Evolutionary conservation across 2,113 vertebrate species (phyloP), one percentile per base, ranked within the genome.

Genomic region (Apeltes quadracus): DNA sequence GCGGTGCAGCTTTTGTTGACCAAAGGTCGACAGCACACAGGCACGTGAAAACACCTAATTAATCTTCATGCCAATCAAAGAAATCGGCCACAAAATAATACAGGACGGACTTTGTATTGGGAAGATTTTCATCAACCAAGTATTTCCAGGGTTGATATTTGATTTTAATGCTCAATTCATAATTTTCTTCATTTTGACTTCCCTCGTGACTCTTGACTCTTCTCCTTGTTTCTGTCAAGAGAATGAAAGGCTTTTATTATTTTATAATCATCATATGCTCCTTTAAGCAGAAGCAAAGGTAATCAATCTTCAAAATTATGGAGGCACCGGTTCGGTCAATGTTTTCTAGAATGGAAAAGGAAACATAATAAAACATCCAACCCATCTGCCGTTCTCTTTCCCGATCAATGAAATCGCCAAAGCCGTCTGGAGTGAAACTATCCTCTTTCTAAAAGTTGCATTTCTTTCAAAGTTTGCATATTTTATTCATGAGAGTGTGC

Each of bases 401-500:
- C 12, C 41, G 22, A 7, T 8, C 41, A 39, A 39, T 50, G 6
- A 39, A 48, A n/a, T 22, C 4, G n/a, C 27, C n/a, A 56, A n/a
- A 65, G n/a, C 16, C 23, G 4, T 16, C 41, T 29, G 5, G 5
- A 65, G 32, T 39, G 32, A 15, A 22, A 16, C 34, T 1, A 7
- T 23, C 8, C 0, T 41, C 27, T 22, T 20, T 3, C 16, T n/a
- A n/a, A n/a, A n/a, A n/a, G 29, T 32, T 44, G 8, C 16, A 27
- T n/a, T n/a, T 62, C 14, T 14, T 10, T 55, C 32, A 18, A 20
- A 36, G 53, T 34, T 27, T 53, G 13, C 4, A 65, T 62, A 3
- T 84, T 61, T 62, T 57, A 77, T 80, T 74, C 73, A 76, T 43
- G 50, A 32, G 23, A 23, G 27, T 56, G 39, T 38, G 14, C 58